These are phyloP conservation scores for Rambutsinella grinnellia DNA, from an alignment of 2,888 invertebrate species.

Conservation along the genomic window DNA sequence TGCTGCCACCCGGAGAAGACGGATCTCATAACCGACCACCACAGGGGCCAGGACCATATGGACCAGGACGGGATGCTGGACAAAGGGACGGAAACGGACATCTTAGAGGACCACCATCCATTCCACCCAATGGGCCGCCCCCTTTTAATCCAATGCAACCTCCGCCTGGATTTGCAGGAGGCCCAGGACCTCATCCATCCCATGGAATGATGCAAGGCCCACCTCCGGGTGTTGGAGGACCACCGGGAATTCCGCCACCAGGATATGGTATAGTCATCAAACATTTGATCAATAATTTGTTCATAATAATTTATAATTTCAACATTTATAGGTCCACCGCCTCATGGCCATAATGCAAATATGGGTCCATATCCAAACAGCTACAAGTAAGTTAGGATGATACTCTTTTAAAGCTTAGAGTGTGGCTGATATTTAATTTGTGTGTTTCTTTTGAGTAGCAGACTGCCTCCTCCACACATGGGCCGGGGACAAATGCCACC, in stretches of 20 bases:
- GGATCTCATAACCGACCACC: conserved; percentile 19
- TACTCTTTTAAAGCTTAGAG: no score
- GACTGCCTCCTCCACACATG: conserved; percentile 54
- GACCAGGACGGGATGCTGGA: not conserved
- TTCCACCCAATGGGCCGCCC: conserved; percentile 48
- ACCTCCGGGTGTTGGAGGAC: conserved; percentile 19
- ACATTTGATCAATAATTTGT: no score
- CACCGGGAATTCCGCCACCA: conserved; percentile 45
- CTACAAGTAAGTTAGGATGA: conserved; percentile 36
- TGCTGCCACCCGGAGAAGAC: conserved; percentile 62
- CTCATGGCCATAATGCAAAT: conserved; percentile 55
- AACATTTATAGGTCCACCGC: conserved; percentile 24
- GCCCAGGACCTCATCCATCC: conserved; percentile 22
- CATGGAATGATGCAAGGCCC: conserved; percentile 29
- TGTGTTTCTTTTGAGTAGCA: conserved; percentile 13
- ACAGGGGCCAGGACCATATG: not conserved
- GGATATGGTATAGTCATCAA: conserved; percentile 40
- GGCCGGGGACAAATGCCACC: conserved; percentile 52
- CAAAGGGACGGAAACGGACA: not conserved
- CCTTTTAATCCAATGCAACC: conserved; percentile 62
- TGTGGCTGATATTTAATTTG: not conserved
- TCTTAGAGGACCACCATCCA: conserved; percentile 6
- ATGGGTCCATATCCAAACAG: conserved; percentile 47
- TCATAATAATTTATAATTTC: not conserved
- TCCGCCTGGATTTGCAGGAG: conserved; percentile 58